Evolutionary conservation across 2,797 vertebrate genomes (phyloP).

Genomic region (Leuciscus waleckii): DNA sequence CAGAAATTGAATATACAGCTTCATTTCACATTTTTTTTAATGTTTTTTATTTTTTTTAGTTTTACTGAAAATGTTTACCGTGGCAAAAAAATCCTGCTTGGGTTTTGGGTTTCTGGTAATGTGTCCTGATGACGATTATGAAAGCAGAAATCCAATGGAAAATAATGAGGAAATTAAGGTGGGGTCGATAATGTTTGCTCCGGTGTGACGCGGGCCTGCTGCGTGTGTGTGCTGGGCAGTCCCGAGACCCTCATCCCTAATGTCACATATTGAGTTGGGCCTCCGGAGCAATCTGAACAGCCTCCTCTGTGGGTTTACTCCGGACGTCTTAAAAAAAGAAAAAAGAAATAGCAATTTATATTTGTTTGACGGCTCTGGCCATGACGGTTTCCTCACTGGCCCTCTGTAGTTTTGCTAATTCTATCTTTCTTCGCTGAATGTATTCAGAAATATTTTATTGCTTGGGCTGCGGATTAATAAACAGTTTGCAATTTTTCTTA

Average conservation of each 20-base stretch:
- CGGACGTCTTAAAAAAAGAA: constrained; percentile 53
- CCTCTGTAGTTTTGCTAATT: constrained; percentile 75
- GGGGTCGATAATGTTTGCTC: constrained; percentile 82
- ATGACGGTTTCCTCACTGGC: constrained; percentile 73
- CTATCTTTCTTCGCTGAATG: constrained; percentile 77
- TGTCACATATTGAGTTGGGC: constrained; percentile 70
- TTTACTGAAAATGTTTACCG: constrained; percentile 77
- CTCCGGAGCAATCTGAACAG: constrained; percentile 81
- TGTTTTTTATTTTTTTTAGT: constrained; percentile 52
- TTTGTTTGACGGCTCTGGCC: constrained; percentile 76
- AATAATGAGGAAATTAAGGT: constrained; percentile 85
- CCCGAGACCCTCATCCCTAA: constrained; percentile 65
- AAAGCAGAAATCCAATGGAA: constrained; percentile 87
- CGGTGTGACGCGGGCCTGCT: constrained; percentile 68
- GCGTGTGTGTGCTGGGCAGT: constrained; percentile 64
- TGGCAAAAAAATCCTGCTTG: constrained; percentile 83
- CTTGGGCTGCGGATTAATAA: constrained; percentile 70
- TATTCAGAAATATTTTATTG: constrained; percentile 77
- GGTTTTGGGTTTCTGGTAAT: constrained; percentile 82
- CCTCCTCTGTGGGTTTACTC: constrained; percentile 77
- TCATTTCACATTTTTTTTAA: constrained; percentile 69
- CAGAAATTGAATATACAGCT: constrained; percentile 78
- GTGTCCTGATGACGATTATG: constrained; percentile 84
- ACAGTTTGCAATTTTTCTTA: constrained; percentile 73
- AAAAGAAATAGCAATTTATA: constrained; percentile 78